Evolutionary conservation across 2,888 invertebrate genomes (phyloP).

Genomic region (Mongoloraphidia duomilia): DNA sequence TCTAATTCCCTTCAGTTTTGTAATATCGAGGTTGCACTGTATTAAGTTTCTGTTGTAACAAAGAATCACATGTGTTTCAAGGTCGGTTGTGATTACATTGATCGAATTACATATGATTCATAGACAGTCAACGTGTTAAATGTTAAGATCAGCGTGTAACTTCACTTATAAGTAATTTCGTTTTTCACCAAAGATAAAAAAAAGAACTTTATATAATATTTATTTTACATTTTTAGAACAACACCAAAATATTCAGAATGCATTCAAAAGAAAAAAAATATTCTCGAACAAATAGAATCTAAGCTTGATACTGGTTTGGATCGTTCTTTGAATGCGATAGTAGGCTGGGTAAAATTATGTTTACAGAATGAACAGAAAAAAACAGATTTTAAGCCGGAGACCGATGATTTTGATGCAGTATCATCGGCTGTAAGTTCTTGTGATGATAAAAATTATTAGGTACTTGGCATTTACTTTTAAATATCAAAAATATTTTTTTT

Average conservation of each 20-base stretch:
- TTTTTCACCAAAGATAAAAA: no score
- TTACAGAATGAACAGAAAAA: constrained; percentile 89
- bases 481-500: constrained; percentile 1
- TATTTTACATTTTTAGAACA: constrained; percentile 41
- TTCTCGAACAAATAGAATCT: constrained; percentile 77
- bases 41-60: no score
- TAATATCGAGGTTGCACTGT: no score
- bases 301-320: constrained; percentile 84
- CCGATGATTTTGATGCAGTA: constrained; percentile 65
- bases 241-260: constrained; percentile 82
- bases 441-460: constrained; percentile 1
- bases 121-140: no score
- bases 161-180: no score
- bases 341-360: constrained; percentile 82
- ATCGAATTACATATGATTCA: no score
- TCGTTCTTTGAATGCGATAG: constrained; percentile 71
- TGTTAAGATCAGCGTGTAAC: no score
- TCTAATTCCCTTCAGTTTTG: no score
- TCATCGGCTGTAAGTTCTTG: constrained; percentile 55
- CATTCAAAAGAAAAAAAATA: constrained; percentile 67
- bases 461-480: background rate
- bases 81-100: no score
- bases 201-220: constrained; percentile 1
- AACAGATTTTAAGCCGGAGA: constrained; percentile 82
- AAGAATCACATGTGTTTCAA: no score